phyloP scores from a whole-genome alignment of 2,113 vertebrate species.

The Pleuronectes platessa region DNA sequence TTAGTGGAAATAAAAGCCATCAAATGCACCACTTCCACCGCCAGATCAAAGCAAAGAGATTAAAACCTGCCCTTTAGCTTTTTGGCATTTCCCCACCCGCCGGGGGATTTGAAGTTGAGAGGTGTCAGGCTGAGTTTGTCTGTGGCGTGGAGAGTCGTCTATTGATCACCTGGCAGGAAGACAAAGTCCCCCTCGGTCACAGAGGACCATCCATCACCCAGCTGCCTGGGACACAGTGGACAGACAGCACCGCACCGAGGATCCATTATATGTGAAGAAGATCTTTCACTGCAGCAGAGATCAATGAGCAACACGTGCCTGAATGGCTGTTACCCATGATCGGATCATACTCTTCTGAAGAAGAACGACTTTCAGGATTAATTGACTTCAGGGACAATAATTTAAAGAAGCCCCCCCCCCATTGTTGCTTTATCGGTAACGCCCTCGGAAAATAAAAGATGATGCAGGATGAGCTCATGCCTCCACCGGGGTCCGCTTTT shows the following conservation, averaged over 20 bases:
- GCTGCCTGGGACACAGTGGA: constrained; percentile 34
- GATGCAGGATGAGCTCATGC: too few species aligned
- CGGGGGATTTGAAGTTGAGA: constrained; percentile 42
- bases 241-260: constrained; percentile 33
- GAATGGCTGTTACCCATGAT: constrained; percentile 2
- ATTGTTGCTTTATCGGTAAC: neutral
- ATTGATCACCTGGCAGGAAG: constrained; percentile 64
- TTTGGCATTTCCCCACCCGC: constrained; percentile 39
- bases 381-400: constrained; percentile 17
- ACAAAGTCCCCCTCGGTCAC: constrained; percentile 44
- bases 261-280: constrained; percentile 58
- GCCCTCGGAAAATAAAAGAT: neutral
- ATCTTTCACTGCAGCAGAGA: constrained; percentile 54
- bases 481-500: too few species aligned
- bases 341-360: constrained; percentile 20
- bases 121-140: constrained; percentile 22
- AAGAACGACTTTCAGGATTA: constrained; percentile 8
- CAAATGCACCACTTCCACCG: neutral
- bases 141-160: constrained; percentile 32
- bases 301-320: constrained; percentile 48
- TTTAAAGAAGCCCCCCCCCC: neutral
- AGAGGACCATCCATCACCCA: constrained; percentile 57
- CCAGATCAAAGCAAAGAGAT: constrained; percentile 26
- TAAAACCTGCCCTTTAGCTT: constrained; percentile 39
- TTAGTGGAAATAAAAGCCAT: constrained; percentile 11